Percentiles rank a stretch among this genome's conserved stretches.
These are phyloP conservation scores for Cyprinus carpio DNA, from an alignment of 2,113 vertebrate species.

Conservation along the genomic window DNA sequence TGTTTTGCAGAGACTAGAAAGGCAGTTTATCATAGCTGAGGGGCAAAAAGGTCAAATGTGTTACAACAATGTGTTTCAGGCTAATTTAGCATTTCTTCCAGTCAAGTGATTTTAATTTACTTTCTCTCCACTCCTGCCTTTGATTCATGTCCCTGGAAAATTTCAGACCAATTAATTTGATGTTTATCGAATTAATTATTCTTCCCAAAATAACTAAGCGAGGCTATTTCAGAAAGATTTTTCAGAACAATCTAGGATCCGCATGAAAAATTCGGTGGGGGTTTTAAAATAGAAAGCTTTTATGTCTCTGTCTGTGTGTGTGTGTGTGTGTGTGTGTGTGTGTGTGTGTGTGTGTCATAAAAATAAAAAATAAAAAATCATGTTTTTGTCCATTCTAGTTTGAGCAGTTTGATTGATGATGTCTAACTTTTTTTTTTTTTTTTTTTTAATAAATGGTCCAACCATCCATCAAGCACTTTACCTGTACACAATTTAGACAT, in stretches of 20 bases:
- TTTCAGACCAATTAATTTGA: slow-evolving; percentile 65
- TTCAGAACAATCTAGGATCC: slow-evolving; percentile 43
- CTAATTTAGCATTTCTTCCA: slow-evolving; percentile 61
- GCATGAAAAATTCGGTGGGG: slow-evolving; percentile 46
- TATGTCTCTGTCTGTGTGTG: not conserved
- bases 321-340: not conserved
- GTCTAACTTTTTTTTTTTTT: slow-evolving; percentile 13
- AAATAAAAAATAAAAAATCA: not conserved
- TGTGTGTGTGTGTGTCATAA: not conserved
- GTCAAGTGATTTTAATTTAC: slow-evolving; percentile 63
- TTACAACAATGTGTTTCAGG: slow-evolving; percentile 43
- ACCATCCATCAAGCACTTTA: slow-evolving; percentile 46
- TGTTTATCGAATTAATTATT: slow-evolving; percentile 69
- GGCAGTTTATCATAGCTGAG: slow-evolving; percentile 31
- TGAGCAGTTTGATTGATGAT: slow-evolving; percentile 48
- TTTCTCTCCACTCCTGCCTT: slow-evolving; percentile 44
- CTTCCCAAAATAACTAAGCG: slow-evolving; percentile 60
- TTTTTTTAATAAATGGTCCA: slow-evolving; percentile 25
- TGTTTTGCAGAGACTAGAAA: slow-evolving; percentile 11
- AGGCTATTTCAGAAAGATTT: slow-evolving; percentile 52
- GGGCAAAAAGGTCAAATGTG: slow-evolving; percentile 49
- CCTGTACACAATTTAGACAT: slow-evolving; percentile 17
- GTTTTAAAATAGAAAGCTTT: not conserved
- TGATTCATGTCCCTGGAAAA: slow-evolving; percentile 47
- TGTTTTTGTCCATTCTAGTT: slow-evolving; percentile 15